Base-by-base conservation (phyloP, 1,140 invertebrate genomes). In the Sinonovacula constricta region DNA sequence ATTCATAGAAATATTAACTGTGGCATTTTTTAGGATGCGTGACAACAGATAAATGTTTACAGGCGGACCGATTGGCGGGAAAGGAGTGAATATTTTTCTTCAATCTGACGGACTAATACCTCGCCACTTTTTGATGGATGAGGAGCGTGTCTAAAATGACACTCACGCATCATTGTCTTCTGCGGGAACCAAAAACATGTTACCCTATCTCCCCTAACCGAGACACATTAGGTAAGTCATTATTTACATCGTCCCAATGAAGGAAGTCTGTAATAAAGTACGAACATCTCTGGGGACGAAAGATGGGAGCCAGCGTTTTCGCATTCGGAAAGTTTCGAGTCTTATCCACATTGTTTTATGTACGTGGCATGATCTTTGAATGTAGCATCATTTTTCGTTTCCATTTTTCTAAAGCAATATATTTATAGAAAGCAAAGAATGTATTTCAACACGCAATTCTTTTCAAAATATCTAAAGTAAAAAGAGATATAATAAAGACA, bases 31-130 rank as follows among this genome's bases (percentile, higher is more conserved):
- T n/a, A n/a, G n/a, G n/a, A n/a, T n/a, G n/a, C n/a, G n/a, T n/a
- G n/a, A n/a, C n/a, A n/a, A n/a, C n/a, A n/a, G n/a, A n/a, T n/a
- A n/a, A n/a, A n/a, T n/a, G n/a, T n/a, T n/a, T n/a, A n/a, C n/a
- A n/a, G n/a, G n/a, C n/a, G n/a, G n/a, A n/a, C n/a, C n/a, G n/a
- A n/a, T n/a, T n/a, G n/a, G n/a, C n/a, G n/a, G n/a, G n/a, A n/a
- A n/a, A n/a, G n/a, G n/a, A n/a, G n/a, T n/a, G n/a, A n/a, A n/a
- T 45, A 45, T 45, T 45, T 45, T 45, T 45, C 39, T 45, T 45
- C 39, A 45, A 45, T 45, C 39, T 45, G 7, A 10, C 7, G 7
- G 39, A 45, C 18, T 10, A 45, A 45, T 45, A 45, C 39, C 18
- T 45, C 7, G 18, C 7, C 39, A 18, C 39, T 45, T 45, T n/a